Evolutionary conservation across 2,797 vertebrate genomes (phyloP).

Genomic region (Momotus momota): DNA sequence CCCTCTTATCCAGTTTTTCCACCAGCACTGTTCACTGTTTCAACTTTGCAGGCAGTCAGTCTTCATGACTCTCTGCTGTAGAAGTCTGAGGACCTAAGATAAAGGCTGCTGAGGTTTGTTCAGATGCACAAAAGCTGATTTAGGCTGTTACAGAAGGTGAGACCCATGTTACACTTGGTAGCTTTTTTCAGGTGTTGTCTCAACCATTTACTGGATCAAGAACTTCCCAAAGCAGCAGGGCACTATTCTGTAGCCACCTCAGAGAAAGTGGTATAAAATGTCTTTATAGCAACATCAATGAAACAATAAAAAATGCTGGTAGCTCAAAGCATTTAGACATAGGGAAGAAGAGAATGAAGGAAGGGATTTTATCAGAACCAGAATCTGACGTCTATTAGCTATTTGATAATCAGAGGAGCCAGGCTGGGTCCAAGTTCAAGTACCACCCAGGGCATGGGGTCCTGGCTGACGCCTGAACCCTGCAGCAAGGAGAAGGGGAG

Average conservation of each 20-base stretch:
- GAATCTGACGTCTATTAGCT: background rate
- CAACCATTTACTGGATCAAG: background rate
- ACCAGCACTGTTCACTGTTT: background rate
- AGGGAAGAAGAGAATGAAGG: background rate
- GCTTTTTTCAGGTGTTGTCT: background rate
- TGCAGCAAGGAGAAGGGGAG: background rate
- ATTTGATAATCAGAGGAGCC: background rate
- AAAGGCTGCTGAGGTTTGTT: background rate
- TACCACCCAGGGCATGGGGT: background rate
- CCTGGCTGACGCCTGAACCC: background rate
- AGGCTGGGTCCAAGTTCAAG: background rate
- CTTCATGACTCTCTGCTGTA: background rate
- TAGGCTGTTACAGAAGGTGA: background rate
- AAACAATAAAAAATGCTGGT: background rate
- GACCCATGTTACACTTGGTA: rapidly evolving
- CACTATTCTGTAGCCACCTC: background rate
- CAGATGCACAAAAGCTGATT: background rate
- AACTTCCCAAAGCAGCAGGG: background rate
- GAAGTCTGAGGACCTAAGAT: background rate
- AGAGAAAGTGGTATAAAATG: background rate
- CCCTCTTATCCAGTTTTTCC: background rate
- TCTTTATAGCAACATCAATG: background rate
- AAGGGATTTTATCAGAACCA: background rate
- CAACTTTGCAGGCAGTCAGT: background rate
- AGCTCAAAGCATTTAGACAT: background rate